Base-by-base conservation (phyloP, 1,140 invertebrate species). In the Saccostrea cuccullata region DNA sequence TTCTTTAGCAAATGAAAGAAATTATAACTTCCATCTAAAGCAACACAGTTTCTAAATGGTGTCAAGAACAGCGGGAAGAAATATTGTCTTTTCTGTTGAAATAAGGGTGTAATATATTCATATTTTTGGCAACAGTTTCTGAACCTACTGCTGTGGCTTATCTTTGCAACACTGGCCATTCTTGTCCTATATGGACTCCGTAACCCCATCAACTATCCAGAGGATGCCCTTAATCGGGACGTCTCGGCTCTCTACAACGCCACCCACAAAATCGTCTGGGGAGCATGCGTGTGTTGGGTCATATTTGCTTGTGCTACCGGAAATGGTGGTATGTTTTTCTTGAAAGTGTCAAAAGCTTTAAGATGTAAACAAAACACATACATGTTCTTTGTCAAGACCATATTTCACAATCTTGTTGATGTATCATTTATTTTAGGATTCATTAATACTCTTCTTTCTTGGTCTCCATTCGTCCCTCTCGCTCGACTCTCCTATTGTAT, bases 401-500 rank as follows among this genome's bases (percentile, higher is more conserved):
- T 64, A 17, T 64, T 64, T 20, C 0, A n/a, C 0, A 64, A 20
- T 20, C 20, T 64, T 64, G 5, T 0, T 60, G 13, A 20, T 64
- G n/a, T 2, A n/a, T 64, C n/a, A 64, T 4, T 20, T 64, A 20
- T 17, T 64, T 20, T 3, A 97, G 97, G 96, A 88, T 94, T 95
- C 70, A 96, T 97, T 47, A 96, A 97, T 83, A 96, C 96, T 0
- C 94, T 98, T 26, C 95, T 99, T 23, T 98, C 97, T 1, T 97
- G 97, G 94, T 96, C 96, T 55, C 96, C 97, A 0, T 96, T 98
- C 84, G 96, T 98, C 90, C 98, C 98, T 0, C 95, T 98, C 20
- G 97, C 97, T 90, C 96, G 98, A 85, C 96, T 99, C 55, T 98
- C 98, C 1, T 98, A 98, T 95, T 97, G 97, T 94, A 97, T 98